Evolutionary conservation across 2,113 vertebrate species (phyloP), one percentile per base, ranked within the genome.

Genomic region (Forbesichthys agassizii): DNA sequence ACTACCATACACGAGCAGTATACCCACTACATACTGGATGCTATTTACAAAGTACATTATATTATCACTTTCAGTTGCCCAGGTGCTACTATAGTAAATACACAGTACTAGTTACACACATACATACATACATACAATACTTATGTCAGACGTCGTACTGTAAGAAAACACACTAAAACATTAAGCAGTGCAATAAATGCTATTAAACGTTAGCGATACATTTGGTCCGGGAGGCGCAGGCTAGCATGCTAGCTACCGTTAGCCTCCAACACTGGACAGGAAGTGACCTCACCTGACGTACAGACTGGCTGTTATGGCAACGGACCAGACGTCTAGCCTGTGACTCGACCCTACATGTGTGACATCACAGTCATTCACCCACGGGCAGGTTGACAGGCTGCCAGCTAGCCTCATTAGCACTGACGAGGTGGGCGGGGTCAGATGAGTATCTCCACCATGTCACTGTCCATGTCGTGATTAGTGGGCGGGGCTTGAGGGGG

Each of bases 401-500:
- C 12, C 9, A 49, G 48, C 12, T 49, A 9, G 48, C 12, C 9
- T 49, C 9, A 2, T 49, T 49, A 12, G 48, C 48, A 9, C 48
- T 12, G 49, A 11, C 11, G 9, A 14, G 49, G 13, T 11, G 13
- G 8, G 49, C 3, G 9, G 16, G 47, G 6, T 93, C 85, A 94
- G 82, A 94, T 94, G 65, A 94, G 93, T 74, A 94, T 93, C 82
- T 94, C 93, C 74, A 94, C 92, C 88, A 94, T 90, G 70, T 94
- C 93, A 1, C 53, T 87, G 78, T 94, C 93, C 48, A 91, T 68
- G 13, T 94, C 92, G 62, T 90, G 90, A n/a, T 90, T 91, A 13
- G 51, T 14, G 12, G 69, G 57, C 3, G 60, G 63, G 4, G 73
- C 65, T 1, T 86, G 90, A 0, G 74, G 52, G 67, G 84, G 86